Conservation (phyloP, 2,797 vertebrate species). For the Poeciliopsis gracilis region DNA sequence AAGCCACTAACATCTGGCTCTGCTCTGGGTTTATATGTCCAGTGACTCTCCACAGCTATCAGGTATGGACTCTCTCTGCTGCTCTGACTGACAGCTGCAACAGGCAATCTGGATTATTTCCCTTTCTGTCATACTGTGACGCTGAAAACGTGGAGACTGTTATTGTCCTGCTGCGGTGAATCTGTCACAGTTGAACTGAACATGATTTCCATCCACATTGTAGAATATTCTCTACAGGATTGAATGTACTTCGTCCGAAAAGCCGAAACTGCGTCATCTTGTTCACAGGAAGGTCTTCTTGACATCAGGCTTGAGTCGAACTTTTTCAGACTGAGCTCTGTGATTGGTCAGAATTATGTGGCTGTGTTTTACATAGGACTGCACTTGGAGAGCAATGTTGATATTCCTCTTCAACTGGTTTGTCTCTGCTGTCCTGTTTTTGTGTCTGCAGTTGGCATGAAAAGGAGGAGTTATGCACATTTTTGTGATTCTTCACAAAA, state of each 20-base stretch:
- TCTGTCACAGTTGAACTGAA: neutral
- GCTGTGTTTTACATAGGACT: neutral
- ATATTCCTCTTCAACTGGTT: neutral
- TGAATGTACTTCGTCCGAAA: neutral
- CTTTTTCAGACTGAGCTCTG: neutral
- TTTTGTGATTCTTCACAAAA: neutral
- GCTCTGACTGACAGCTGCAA: neutral
- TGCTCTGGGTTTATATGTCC: neutral
- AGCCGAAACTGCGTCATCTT: neutral
- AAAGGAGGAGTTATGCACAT: neutral
- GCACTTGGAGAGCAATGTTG: neutral
- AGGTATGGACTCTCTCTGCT: neutral
- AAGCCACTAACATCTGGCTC: slow-evolving; percentile 6
- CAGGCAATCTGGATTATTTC: neutral
- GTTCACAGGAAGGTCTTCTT: neutral
- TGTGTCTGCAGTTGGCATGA: neutral
- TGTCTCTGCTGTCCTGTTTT: neutral
- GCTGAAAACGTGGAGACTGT: neutral
- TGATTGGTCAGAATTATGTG: neutral
- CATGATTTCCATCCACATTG: neutral
- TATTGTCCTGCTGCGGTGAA: neutral
- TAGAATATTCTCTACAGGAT: neutral
- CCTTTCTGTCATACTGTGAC: neutral
- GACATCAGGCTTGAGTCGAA: neutral
- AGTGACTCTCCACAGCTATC: neutral